Evolutionary conservation across 2,797 vertebrate species (phyloP).

Genomic region (Dermochelys coriacea): DNA sequence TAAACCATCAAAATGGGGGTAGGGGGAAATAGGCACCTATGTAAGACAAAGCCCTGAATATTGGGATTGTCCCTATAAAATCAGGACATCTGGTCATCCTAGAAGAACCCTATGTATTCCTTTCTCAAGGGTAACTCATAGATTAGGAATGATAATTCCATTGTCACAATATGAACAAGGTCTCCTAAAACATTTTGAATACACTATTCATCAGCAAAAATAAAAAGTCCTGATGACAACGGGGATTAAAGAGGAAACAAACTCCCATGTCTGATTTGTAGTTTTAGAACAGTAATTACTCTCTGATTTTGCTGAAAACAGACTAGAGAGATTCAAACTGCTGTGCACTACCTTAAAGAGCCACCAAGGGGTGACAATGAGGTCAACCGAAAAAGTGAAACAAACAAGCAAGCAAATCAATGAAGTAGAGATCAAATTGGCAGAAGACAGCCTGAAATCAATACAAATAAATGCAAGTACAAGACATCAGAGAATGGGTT

Average conservation of each 20-base stretch:
- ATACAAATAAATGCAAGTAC: slow-evolving; percentile 2
- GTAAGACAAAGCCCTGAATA: too few species aligned
- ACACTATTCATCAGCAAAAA: neutral
- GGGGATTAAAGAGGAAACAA: neutral
- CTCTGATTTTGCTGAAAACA: slow-evolving; percentile 40
- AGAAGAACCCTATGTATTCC: neutral
- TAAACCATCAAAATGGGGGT: too few species aligned
- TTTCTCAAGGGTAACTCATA: neutral
- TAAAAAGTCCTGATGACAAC: neutral
- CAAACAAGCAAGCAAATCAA: slow-evolving; percentile 5
- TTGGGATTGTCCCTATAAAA: too few species aligned
- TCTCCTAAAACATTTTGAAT: neutral
- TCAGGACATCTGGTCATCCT: neutral
- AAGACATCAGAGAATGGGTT: neutral
- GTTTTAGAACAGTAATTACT: neutral
- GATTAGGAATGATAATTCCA: neutral
- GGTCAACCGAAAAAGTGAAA: neutral
- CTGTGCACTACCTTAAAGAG: neutral
- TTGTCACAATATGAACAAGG: neutral
- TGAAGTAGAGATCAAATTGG: neutral
- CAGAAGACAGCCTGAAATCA: neutral
- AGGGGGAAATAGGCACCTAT: too few species aligned
- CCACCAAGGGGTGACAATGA: neutral
- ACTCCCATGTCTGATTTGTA: neutral
- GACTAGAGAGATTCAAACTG: neutral